Conservation (phyloP, 2,888 invertebrate genomes). For the Hesperia comma region DNA sequence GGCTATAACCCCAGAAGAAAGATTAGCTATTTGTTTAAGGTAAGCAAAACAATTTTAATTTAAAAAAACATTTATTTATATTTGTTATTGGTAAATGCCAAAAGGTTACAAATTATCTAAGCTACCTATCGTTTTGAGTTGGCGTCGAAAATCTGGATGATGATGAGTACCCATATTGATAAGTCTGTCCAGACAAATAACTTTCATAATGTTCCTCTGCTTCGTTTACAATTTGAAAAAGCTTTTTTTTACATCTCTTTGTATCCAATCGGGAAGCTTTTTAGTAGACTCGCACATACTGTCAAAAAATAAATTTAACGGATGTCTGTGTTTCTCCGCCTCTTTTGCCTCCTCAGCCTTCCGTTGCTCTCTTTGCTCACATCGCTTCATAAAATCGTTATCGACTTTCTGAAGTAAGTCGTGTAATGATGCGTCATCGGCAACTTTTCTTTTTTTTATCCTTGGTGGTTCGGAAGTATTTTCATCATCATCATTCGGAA, state of each 20-base stretch:
- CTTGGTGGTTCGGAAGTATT: slow-evolving; percentile 43
- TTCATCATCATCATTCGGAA: slow-evolving; percentile 33
- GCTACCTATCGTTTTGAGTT: slow-evolving; percentile 1
- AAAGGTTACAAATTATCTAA: slow-evolving; percentile 19
- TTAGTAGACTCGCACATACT: slow-evolving; percentile 47
- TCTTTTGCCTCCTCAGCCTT: slow-evolving; percentile 39
- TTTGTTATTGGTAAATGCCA: slow-evolving; percentile 16
- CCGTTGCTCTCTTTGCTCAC: slow-evolving; percentile 43
- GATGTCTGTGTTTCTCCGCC: slow-evolving; percentile 43
- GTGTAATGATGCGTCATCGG: slow-evolving; percentile 44
- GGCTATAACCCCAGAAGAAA: slow-evolving; percentile 41
- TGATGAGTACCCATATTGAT: slow-evolving; percentile 42
- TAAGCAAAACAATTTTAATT: slow-evolving; percentile 38
- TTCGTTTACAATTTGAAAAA: slow-evolving; percentile 40
- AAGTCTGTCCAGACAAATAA: slow-evolving; percentile 43
- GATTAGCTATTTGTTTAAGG: slow-evolving; percentile 42
- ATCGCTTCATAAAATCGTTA: slow-evolving; percentile 41
- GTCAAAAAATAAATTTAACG: slow-evolving; percentile 47
- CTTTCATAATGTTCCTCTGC: slow-evolving; percentile 41
- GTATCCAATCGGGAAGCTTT: slow-evolving; percentile 42
- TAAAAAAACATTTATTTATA: slow-evolving; percentile 20
- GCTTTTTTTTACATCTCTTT: slow-evolving; percentile 42
- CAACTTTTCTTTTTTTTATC: slow-evolving; percentile 46
- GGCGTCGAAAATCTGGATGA: slow-evolving; percentile 31
- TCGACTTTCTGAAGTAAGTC: slow-evolving; percentile 44